phyloP scores from a whole-genome alignment of 2,797 vertebrate species.

The Bucorvus abyssinicus region DNA sequence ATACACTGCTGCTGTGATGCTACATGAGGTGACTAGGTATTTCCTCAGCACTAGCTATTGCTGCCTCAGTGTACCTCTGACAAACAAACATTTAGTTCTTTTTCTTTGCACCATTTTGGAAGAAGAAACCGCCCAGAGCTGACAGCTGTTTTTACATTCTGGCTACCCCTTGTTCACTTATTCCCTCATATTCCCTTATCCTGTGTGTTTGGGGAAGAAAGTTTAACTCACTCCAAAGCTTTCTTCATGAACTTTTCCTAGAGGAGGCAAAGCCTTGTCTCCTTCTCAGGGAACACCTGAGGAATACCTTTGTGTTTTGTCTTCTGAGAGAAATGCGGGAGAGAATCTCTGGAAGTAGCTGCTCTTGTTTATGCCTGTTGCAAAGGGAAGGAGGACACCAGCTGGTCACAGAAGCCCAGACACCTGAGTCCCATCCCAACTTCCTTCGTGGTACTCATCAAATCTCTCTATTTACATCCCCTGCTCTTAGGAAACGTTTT shows the following conservation, averaged over 20 bases:
- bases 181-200: too few species aligned
- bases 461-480: neutral
- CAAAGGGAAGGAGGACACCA: conserved; percentile 30
- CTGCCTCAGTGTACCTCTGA: neutral
- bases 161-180: neutral
- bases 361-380: neutral
- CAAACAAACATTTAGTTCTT: neutral
- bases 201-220: neutral
- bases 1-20: accelerated
- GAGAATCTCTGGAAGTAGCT: neutral
- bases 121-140: neutral
- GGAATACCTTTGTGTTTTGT: neutral
- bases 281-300: accelerated
- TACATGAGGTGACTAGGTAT: neutral
- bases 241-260: neutral
- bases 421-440: neutral
- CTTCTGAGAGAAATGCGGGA: neutral
- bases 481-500: neutral
- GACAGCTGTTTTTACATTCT: neutral
- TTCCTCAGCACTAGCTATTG: neutral
- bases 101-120: neutral
- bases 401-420: neutral
- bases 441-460: accelerated
- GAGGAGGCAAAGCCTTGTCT: neutral
- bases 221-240: neutral